These are phyloP conservation scores for Paraescarpia echinospica DNA, from an alignment of 1,140 invertebrate genomes.

Conservation along the genomic window DNA sequence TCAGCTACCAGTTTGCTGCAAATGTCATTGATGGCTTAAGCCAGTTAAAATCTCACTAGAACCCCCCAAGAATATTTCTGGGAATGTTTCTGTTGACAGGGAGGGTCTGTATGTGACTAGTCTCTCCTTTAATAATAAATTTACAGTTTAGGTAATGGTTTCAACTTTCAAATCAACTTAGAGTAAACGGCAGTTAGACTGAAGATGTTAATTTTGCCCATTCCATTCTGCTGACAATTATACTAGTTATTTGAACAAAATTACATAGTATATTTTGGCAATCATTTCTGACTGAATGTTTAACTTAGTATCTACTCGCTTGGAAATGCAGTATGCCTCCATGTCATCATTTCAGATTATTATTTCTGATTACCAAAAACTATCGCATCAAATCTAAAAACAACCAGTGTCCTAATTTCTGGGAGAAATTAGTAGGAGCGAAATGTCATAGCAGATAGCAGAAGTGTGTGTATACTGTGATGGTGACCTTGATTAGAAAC, in stretches of 20 bases:
- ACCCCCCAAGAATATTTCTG: background rate
- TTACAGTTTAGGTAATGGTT: background rate
- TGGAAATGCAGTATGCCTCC: background rate
- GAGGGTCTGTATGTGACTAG: background rate
- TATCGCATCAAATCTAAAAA: background rate
- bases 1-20: background rate
- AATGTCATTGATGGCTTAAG: background rate
- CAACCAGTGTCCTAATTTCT: background rate
- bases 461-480: background rate
- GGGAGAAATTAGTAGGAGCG: background rate
- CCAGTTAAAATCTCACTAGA: background rate
- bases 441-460: background rate
- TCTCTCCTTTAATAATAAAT: background rate
- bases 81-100: background rate
- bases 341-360: background rate
- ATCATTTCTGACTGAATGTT: background rate
- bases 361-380: background rate
- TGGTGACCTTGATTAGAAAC: background rate
- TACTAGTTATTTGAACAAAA: background rate
- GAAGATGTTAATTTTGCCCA: background rate
- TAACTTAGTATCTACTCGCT: background rate
- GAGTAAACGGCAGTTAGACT: background rate
- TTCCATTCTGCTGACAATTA: background rate
- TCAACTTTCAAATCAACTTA: background rate
- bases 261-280: background rate